These are phyloP conservation scores for Drosophila littoralis DNA, from an alignment of 1,140 invertebrate species.

Conservation along the genomic window DNA sequence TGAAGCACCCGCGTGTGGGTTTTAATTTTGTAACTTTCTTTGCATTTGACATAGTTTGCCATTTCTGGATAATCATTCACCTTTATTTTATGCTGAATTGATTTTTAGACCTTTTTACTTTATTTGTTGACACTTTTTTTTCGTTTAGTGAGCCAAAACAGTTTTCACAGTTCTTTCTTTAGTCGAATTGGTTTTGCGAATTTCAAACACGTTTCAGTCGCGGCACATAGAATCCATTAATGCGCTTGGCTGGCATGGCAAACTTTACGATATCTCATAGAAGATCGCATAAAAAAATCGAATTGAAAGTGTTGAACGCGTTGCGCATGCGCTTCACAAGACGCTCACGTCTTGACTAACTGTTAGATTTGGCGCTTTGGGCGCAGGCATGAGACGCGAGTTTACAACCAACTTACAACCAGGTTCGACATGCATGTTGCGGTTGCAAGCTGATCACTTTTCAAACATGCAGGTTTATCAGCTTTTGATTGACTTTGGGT, in stretches of 20 bases:
- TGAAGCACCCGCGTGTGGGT: neutral
- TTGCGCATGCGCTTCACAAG: conserved; percentile 63
- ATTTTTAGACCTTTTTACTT: conserved; percentile 14
- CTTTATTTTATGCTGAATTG: conserved; percentile 46
- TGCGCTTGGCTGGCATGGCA: conserved; percentile 40
- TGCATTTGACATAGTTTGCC: conserved; percentile 69
- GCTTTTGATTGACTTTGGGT: no score
- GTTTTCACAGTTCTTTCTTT: conserved; percentile 32
- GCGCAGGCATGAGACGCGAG: neutral
- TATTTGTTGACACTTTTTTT: conserved; percentile 49
- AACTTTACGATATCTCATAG: neutral
- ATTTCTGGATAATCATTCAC: conserved; percentile 61
- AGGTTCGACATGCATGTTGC: conserved; percentile 39
- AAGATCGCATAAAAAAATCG: conserved; percentile 6
- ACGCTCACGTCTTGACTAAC: conserved; percentile 53
- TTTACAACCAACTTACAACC: conserved; percentile 30
- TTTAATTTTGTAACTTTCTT: conserved; percentile 54
- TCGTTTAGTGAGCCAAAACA: conserved; percentile 19
- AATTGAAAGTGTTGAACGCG: conserved; percentile 4
- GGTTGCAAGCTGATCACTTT: conserved; percentile 5
- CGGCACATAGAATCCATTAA: conserved; percentile 46
- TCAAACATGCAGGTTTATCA: neutral
- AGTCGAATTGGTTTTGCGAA: conserved; percentile 43
- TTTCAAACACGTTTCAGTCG: conserved; percentile 67
- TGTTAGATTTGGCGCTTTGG: conserved; percentile 5